Conservation (phyloP, 2,113 vertebrate genomes). For the Maccullochella peelii region DNA sequence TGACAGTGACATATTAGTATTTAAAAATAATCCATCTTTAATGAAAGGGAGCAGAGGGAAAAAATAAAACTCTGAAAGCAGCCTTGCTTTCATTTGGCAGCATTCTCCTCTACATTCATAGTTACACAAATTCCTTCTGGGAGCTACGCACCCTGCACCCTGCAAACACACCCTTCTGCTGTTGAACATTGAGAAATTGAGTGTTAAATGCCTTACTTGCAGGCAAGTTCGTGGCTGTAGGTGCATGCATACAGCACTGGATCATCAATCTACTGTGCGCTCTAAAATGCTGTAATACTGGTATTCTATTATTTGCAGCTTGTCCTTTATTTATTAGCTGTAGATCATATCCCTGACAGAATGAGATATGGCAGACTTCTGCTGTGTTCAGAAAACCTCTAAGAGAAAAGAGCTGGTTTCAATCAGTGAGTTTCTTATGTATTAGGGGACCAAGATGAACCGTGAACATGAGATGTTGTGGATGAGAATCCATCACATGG, state of each 20-base stretch:
- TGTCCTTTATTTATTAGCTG: constrained; percentile 71
- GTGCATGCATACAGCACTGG: constrained; percentile 41
- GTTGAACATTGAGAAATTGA: constrained; percentile 43
- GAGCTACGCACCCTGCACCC: constrained; percentile 7
- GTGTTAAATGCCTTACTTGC: constrained; percentile 55
- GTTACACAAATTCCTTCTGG: constrained; percentile 34
- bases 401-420: constrained; percentile 41
- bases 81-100: constrained; percentile 33
- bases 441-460: constrained; percentile 47
- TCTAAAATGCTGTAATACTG: constrained; percentile 58
- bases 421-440: constrained; percentile 31
- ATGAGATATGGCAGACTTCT: constrained; percentile 46
- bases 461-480: constrained; percentile 44
- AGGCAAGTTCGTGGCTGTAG: constrained; percentile 45
- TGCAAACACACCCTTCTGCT: constrained; percentile 39
- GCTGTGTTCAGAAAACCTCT: constrained; percentile 47
- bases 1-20: constrained; percentile 27
- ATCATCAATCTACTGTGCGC: constrained; percentile 60
- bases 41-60: constrained; percentile 18
- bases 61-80: constrained; percentile 8
- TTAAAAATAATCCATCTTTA: constrained; percentile 37
- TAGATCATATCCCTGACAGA: constrained; percentile 65
- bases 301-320: constrained; percentile 68
- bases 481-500: constrained; percentile 47
- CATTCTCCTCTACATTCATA: constrained; percentile 32